Base-by-base conservation (phyloP, 2,797 vertebrate species). In the Peromyscus attwateri region DNA sequence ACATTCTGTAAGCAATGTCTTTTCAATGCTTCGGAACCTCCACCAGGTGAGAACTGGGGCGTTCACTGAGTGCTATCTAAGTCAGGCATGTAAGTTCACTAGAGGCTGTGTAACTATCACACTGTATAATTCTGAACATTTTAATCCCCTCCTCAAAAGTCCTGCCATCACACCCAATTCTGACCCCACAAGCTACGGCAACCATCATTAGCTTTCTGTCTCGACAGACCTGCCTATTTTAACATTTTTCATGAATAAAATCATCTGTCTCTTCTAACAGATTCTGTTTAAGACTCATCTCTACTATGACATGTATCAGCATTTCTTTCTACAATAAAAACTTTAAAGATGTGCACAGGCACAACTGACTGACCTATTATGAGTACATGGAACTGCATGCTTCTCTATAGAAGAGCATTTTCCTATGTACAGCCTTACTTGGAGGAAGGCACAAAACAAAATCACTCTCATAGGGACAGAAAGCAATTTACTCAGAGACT, bases 391-490 rank as follows among this genome's bases (percentile, higher is more conserved):
- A 31, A 29, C 25, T 34, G 92, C 3, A 75, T 60, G n/a, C 10
- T 92, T 52, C 49, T 87, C 83, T 17, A 70, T 62, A 21, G 73
- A 79, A 93, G 43, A 57, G 27, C n/a, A 66, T 85, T 95, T 92
- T 94, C 43, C 55, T 76, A 92, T 92, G 89, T 5, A 31, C 21
- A 92, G 40, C 13, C 16, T 82, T 40, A 91, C 64, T 34, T 68
- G 37, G 37, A 40, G 37, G 49, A 52, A 93, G 52, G 37, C 93
- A 66, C 55, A 73, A 88, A 93, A 94, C 0, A 55, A 23, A 49
- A 87, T 46, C 1, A 71, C 40, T 75, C 23, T 81, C 91, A 89
- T 1, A 64, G 93, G 46, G 19, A 91, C 0, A 64, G 6, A 92
- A 64, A 94, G 66, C 23, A 75, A 12, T 77, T 91, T 82, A 82